phyloP scores from a whole-genome alignment of 2,113 vertebrate species.

The Rattus norvegicus region DNA sequence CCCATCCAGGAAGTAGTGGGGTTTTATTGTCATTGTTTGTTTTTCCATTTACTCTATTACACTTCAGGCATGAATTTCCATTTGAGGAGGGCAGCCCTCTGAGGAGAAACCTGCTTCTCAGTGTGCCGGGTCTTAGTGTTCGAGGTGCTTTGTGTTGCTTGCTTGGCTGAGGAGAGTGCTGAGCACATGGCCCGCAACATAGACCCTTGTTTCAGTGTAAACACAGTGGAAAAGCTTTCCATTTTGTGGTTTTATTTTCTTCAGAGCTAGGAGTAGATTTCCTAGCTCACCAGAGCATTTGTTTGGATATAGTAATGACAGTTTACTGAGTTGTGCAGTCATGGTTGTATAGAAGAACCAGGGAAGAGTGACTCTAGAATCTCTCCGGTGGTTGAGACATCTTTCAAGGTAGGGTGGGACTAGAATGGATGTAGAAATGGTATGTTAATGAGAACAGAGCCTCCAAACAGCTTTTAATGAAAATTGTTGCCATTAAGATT shows the following conservation, averaged over 20 bases:
- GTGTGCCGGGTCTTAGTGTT: not conserved
- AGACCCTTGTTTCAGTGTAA: not conserved
- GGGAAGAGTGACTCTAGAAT: not conserved
- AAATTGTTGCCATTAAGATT: constrained; percentile 3
- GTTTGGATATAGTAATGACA: constrained; percentile 17
- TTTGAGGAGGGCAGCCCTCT: not conserved
- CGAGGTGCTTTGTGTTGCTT: not conserved
- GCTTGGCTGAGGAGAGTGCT: not conserved
- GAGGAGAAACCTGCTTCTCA: not conserved
- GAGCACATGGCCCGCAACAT: not conserved
- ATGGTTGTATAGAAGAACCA: constrained; percentile 34
- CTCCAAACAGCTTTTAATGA: not conserved
- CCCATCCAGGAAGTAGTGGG: not conserved
- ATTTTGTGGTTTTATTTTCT: constrained; percentile 5
- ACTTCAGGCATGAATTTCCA: not conserved
- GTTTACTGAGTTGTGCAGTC: constrained; percentile 6
- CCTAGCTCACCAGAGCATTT: constrained; percentile 34
- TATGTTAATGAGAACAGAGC: constrained; percentile 2
- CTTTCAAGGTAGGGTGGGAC: not conserved
- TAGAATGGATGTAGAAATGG: not conserved
- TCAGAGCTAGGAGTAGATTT: constrained; percentile 40
- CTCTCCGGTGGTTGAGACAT: not conserved
- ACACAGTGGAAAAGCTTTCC: not conserved
- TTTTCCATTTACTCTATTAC: not conserved
- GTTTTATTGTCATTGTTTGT: not conserved